These are phyloP conservation scores for Hesperia comma DNA, from an alignment of 2,888 invertebrate species.

Conservation along the genomic window DNA sequence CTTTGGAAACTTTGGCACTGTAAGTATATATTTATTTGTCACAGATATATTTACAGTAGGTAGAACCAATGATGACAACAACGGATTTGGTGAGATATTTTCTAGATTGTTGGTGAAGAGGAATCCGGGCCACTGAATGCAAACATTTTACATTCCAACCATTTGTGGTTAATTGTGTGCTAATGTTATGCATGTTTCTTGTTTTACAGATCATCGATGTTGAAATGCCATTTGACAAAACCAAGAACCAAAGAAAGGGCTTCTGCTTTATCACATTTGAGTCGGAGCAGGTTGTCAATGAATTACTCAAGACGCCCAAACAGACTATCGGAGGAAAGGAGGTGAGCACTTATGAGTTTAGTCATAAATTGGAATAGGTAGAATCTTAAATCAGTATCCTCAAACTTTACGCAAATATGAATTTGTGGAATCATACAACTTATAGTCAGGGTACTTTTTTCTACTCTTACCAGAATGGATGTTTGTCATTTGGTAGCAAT, in stretches of 20 bases:
- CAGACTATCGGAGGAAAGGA: conserved; percentile 97
- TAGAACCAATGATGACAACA: conserved; percentile 67
- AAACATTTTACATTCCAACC: neutral
- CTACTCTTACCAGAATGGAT: too few species aligned
- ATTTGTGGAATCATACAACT: too few species aligned
- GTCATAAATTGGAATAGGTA: too few species aligned
- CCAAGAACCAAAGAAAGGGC: conserved; percentile 97
- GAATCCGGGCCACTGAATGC: conserved; percentile 76
- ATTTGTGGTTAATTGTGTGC: too few species aligned
- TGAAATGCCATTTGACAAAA: conserved; percentile 98
- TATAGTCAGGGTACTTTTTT: too few species aligned
- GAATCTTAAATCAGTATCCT: too few species aligned
- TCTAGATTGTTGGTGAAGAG: conserved; percentile 70
- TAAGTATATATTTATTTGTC: conserved; percentile 76
- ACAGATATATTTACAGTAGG: conserved; percentile 1
- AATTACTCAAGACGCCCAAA: conserved; percentile 95
- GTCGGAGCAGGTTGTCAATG: conserved; percentile 96
- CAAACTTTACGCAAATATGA: too few species aligned
- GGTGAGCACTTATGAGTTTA: too few species aligned
- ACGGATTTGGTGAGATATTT: conserved; percentile 79
- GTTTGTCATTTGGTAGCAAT: too few species aligned
- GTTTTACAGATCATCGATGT: conserved; percentile 93
- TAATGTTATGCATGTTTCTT: conserved; percentile 33
- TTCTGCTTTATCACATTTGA: conserved; percentile 99
- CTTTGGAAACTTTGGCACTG: conserved; percentile 96